Evolutionary conservation across 2,888 invertebrate species (phyloP), one percentile per base, ranked within the genome.

Genomic region (Rhimphoctona megacephalus): DNA sequence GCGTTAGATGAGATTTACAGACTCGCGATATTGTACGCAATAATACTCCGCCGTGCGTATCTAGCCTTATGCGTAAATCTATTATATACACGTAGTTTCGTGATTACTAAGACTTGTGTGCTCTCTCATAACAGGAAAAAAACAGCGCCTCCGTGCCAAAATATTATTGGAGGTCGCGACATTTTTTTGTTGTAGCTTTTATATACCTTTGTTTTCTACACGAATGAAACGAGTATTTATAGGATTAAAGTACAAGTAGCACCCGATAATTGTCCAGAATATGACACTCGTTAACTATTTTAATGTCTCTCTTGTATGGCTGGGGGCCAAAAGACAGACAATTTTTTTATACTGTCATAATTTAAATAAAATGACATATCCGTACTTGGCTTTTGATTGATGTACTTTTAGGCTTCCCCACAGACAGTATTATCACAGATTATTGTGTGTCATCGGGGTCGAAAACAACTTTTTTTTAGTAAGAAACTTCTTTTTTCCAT

Each of bases 111-210:
- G 36, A 39, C 30, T 17, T 14, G 39, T 64, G 33, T 25, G 74
- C 85, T 85, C 85, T 85, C 85, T 84, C 61, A 49, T 74, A 80
- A 76, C 54, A 33, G 61, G 43, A 74, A 78, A 69, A 70, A 30
- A 49, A 57, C 70, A 77, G 66, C 54, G 70, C 39, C 72, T 81
- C 39, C 72, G 54, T 77, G 77, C 76, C 85, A 81, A 77, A 81
- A 81, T 77, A 67, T 66, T 49, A 72, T 33, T 67, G 74, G 70
- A 70, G 49, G 25, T 49, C 25, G 69, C 43, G 17, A 46, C 11
- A 17, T 25, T 74, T 30, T 36, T 14, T 46, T 73, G 66, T n/a
- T 30, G 14, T 73, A 52, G 39, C 36, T 81, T 54, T 61, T 61
- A 30, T 61, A 61, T 25, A 30, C 61, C 30, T 61, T 61, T 61